Conservation (phyloP, 2,797 vertebrate species). For the Glyptemys insculpta region DNA sequence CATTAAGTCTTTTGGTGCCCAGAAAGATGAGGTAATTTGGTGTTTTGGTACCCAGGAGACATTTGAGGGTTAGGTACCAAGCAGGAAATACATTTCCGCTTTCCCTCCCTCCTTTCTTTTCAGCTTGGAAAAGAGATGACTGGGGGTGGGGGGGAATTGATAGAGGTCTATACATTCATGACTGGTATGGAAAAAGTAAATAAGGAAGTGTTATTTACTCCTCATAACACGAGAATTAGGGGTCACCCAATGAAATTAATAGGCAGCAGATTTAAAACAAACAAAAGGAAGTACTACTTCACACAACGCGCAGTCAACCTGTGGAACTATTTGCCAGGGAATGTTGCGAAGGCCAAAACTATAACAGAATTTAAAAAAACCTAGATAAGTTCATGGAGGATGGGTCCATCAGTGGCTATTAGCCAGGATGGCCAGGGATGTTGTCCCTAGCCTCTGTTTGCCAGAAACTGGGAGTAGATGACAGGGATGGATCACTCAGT, state of each 20-base stretch:
- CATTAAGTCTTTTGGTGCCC: neutral
- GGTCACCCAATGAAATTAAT: neutral
- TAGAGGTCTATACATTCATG: neutral
- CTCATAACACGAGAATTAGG: neutral
- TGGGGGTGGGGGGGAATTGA: neutral
- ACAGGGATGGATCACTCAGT: neutral
- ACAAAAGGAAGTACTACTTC: neutral
- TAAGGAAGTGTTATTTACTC: neutral
- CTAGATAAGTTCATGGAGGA: neutral
- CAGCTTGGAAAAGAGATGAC: neutral
- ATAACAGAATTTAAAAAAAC: neutral
- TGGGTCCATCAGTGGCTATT: neutral
- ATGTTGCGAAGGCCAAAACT: neutral
- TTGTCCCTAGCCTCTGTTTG: neutral
- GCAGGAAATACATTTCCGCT: neutral
- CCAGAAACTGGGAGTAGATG: neutral
- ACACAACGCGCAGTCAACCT: neutral
- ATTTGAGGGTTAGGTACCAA: neutral
- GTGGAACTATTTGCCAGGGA: neutral
- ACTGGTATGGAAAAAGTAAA: neutral
- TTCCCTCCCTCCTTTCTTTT: neutral
- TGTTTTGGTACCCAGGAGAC: neutral
- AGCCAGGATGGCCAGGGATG: neutral
- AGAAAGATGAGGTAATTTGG: neutral
- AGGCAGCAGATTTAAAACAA: neutral